phyloP scores from a whole-genome alignment of 2,797 vertebrate species.

The Anguilla obscura region DNA sequence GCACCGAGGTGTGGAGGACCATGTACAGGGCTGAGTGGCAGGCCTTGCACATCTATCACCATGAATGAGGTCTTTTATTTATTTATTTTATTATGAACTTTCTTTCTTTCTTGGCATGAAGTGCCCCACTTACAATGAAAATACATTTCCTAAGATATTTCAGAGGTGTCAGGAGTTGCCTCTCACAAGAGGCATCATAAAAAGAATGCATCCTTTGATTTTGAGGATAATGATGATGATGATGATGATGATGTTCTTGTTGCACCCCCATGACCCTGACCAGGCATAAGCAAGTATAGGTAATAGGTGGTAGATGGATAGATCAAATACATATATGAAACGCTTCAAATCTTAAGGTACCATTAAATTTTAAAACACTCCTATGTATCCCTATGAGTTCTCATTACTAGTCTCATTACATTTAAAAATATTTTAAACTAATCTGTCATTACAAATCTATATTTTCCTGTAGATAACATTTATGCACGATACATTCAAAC shows the following conservation, averaged over 20 bases:
- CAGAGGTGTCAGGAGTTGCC: background rate
- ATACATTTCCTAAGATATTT: background rate
- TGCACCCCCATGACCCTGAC: no score
- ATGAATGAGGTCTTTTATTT: background rate
- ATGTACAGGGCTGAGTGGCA: constrained; percentile 21
- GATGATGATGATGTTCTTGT: background rate
- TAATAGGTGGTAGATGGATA: background rate
- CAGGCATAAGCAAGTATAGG: no score
- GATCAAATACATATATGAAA: background rate
- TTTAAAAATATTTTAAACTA: background rate
- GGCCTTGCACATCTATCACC: background rate
- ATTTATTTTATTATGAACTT: background rate
- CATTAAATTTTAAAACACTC: background rate
- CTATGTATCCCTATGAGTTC: background rate
- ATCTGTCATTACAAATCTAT: background rate
- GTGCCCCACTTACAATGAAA: background rate
- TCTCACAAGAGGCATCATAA: background rate
- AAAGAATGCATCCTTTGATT: background rate
- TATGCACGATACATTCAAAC: background rate
- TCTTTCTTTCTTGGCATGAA: background rate
- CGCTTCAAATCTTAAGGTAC: background rate
- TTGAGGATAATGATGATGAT: background rate
- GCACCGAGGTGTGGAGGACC: background rate
- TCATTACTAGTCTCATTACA: no score
- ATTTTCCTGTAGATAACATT: background rate